Evolutionary conservation across 2,113 vertebrate genomes (phyloP).

Genomic region (Prinia subflava): DNA sequence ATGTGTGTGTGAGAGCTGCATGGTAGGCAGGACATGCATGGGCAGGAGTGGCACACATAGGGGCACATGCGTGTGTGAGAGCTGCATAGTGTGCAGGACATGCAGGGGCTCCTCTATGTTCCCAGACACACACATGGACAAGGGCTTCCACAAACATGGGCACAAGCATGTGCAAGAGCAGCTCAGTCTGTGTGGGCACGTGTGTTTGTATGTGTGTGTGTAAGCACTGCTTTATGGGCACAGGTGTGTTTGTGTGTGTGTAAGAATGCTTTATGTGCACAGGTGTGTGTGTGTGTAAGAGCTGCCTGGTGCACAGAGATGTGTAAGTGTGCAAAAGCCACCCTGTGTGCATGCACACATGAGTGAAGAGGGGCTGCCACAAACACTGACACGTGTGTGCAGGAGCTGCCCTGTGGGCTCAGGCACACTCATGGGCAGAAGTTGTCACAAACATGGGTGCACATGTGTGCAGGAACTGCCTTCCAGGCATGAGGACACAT

Average conservation of each 20-base stretch:
- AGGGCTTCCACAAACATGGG: too few species aligned
- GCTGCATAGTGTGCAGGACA: too few species aligned
- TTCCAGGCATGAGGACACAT: accelerated
- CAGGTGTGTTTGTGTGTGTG: neutral
- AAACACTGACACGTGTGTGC: too few species aligned
- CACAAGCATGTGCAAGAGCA: neutral
- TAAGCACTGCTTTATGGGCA: neutral
- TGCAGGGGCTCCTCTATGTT: too few species aligned
- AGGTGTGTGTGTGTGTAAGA: neutral
- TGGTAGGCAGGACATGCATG: too few species aligned
- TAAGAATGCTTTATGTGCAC: neutral
- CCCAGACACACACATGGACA: too few species aligned
- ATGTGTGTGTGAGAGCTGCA: too few species aligned
- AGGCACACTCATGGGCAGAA: neutral
- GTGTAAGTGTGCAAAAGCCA: accelerated
- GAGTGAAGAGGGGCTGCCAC: neutral
- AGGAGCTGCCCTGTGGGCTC: neutral
- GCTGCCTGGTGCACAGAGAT: neutral
- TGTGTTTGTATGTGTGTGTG: too few species aligned
- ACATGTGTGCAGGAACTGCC: neutral
- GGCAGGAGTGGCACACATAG: too few species aligned
- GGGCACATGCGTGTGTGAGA: neutral
- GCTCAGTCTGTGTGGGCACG: neutral
- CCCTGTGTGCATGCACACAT: accelerated
- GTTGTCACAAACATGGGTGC: too few species aligned